A percentile compares a stretch with the other conserved stretches of the same genome.
Evolutionary conservation across 1,140 invertebrate genomes (phyloP).

Genomic region (Zaprionus vittiger): DNA sequence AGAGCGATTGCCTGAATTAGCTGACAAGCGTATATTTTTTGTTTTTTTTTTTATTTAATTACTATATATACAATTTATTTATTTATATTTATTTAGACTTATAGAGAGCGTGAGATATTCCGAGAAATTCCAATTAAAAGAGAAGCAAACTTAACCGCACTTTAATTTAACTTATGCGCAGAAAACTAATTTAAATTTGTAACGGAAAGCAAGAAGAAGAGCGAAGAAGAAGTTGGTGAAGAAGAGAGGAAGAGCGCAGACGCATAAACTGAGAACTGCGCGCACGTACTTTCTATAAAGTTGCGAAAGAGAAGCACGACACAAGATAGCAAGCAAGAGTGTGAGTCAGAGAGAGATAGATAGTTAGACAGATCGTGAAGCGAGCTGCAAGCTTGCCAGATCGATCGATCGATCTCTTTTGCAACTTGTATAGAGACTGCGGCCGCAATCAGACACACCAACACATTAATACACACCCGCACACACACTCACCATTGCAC

Average conservation of each 20-base stretch:
- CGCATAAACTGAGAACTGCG: constrained; percentile 49
- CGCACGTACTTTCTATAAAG: constrained; percentile 83
- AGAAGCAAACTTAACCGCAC: constrained; percentile 21
- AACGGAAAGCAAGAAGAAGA: constrained; percentile 25
- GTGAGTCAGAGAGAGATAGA: constrained; percentile 29
- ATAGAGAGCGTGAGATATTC: constrained; percentile 67
- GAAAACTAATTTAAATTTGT: constrained; percentile 1
- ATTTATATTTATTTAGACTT: constrained; percentile 81
- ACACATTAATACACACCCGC: constrained; percentile 35
- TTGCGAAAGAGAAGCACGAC: constrained; percentile 65
- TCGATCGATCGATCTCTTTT: constrained; percentile 62
- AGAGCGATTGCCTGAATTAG: constrained; percentile 29
- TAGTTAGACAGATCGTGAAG: constrained; percentile 23
- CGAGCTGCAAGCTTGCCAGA: constrained; percentile 26
- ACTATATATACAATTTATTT: constrained; percentile 80
- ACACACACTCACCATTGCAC: constrained; percentile 35
- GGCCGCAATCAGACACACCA: constrained; percentile 52
- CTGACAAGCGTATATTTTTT: constrained; percentile 80
- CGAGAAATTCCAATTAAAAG: constrained; percentile 33
- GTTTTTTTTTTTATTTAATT: constrained; percentile 77
- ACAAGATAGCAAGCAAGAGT: constrained; percentile 4
- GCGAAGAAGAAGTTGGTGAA: constrained; percentile 35
- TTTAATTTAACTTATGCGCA: constrained; percentile 4
- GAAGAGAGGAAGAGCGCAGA: constrained; percentile 34
- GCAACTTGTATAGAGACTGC: constrained; percentile 83